phyloP scores from a whole-genome alignment of 2,797 vertebrate species.

The Babyrousa celebensis region DNA sequence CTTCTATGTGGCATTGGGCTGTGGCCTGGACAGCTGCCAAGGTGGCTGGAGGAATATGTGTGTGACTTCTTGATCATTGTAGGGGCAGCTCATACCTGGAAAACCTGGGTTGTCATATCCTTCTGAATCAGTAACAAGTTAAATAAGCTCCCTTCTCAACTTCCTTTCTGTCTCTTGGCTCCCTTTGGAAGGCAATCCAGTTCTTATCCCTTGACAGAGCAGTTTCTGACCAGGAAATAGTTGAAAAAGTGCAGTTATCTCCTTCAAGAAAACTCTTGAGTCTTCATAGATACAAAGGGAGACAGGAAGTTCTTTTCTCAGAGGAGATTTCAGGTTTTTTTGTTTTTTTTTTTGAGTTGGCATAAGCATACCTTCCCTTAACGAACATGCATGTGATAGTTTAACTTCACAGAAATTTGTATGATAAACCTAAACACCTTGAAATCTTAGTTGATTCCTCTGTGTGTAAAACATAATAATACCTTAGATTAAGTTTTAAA shows the following conservation, averaged over 20 bases:
- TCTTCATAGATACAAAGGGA: not conserved
- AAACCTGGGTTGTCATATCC: not conserved
- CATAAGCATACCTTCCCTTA: not conserved
- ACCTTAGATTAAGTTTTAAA: conserved; percentile 32
- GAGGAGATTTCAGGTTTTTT: not conserved
- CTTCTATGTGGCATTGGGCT: conserved; percentile 81
- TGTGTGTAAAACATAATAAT: not conserved
- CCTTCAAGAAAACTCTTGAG: not conserved
- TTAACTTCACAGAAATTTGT: conserved; percentile 32
- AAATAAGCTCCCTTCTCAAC: not conserved
- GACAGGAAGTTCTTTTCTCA: conserved; percentile 7
- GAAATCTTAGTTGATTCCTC: conserved; percentile 20
- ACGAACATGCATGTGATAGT: not conserved
- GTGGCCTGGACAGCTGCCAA: conserved; percentile 77
- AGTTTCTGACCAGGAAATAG: conserved; percentile 1
- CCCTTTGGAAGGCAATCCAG: not conserved
- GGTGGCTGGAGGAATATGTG: conserved; percentile 55
- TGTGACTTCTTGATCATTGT: not conserved
- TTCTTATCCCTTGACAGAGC: not conserved
- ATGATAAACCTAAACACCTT: not conserved
- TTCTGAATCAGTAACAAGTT: conserved; percentile 42
- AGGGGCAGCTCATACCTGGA: not conserved
- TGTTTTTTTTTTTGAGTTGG: not conserved
- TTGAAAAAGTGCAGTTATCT: not conserved
- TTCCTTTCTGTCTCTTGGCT: conserved; percentile 28